Base-by-base conservation (phyloP, 2,888 invertebrate genomes). In the Morinoia aosen region DNA sequence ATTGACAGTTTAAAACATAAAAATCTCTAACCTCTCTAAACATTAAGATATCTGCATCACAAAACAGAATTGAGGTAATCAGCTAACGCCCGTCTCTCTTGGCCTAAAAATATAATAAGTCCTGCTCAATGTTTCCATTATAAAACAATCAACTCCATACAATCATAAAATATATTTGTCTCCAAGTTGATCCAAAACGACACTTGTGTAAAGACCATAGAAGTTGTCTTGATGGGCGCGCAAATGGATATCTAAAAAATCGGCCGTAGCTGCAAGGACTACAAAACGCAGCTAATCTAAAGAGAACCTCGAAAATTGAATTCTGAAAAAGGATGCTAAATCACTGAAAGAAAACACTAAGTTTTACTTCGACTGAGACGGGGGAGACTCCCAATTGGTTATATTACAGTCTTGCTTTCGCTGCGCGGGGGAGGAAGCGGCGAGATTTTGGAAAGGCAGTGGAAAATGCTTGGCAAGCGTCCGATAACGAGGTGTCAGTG, bases 401-500 rank as follows among this genome's bases (percentile, higher is more conserved):
- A 76, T 76, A 76, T 76, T 76, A 76, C 76, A 76, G 76, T 76
- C 76, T 33, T 76, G 33, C 25, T 76, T 76, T 33, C 25, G 76
- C 76, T 10, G 19, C 76, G 76, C 76, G 33, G 76, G 8, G 76
- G 76, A 16, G 76, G 25, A 76, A 76, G 76, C 76, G 25, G 76
- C 10, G 76, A 16, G 76, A 76, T 33, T 76, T 76, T 76, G 33
- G 76, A 90, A 48, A 90, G 93, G n/a, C 93, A 57, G 93, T n/a
- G 56, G 93, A 93, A 93, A 93, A 57, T 57, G 93, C 93, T 57
- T 57, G 19, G 93, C 48, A 93, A 93, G 93, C 93, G 93, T 56
- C 93, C 93, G 93, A 93, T 93, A 93, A 93, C 93, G 93, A 93
- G 93, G 93, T 93, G 93, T 93, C 93, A 93, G 33, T 40, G 48